These are phyloP conservation scores for Microcebus griseorufus DNA, from an alignment of 2,113 vertebrate genomes.

Conservation along the genomic window DNA sequence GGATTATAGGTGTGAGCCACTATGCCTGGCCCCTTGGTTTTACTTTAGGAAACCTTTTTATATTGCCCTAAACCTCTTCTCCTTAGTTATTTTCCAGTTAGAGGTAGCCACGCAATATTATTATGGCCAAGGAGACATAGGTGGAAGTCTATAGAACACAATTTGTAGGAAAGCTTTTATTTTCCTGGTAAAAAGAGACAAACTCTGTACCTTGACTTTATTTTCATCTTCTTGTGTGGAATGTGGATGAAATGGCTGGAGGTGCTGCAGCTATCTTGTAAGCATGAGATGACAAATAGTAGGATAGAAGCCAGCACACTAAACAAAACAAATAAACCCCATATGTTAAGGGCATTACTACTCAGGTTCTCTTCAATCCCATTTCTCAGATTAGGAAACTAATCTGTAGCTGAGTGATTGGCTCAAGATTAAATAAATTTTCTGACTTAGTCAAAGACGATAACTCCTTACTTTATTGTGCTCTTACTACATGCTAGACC, in stretches of 20 bases:
- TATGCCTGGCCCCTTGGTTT: neutral
- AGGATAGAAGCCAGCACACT: neutral
- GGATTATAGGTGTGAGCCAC: no score
- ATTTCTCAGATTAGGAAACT: neutral
- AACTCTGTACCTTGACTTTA: neutral
- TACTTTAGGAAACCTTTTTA: neutral
- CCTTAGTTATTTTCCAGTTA: neutral
- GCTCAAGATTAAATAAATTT: neutral
- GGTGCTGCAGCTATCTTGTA: neutral
- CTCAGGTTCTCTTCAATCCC: neutral
- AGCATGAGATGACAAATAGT: neutral
- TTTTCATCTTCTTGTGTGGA: neutral
- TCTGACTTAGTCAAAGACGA: slow-evolving; percentile 25
- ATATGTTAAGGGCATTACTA: neutral
- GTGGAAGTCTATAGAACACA: neutral
- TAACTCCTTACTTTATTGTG: neutral
- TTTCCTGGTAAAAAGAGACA: neutral
- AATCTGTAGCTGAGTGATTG: neutral
- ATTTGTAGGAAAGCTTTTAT: slow-evolving; percentile 10
- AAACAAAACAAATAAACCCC: neutral
- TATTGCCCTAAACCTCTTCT: neutral
- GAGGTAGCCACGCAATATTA: neutral
- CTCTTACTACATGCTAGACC: neutral
- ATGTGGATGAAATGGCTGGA: neutral
- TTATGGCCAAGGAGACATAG: neutral